These are phyloP conservation scores for Dolichopus griseipennis DNA, from an alignment of 2,888 invertebrate genomes.

Conservation along the genomic window DNA sequence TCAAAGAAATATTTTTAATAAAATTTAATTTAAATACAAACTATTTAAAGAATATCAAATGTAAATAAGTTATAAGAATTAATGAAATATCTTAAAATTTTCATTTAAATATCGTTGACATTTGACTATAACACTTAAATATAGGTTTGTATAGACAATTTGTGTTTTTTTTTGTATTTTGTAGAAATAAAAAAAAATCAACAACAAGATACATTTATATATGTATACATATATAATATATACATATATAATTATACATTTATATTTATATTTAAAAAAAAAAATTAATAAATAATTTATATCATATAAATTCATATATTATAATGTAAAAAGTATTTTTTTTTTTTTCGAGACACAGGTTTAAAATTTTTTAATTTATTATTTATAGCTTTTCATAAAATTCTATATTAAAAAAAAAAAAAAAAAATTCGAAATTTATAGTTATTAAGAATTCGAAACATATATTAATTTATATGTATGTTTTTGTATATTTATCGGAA, in stretches of 20 bases:
- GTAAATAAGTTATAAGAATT: too few relatives aligned
- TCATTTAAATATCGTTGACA: too few relatives aligned
- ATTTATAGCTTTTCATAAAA: too few relatives aligned
- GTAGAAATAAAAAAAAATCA: background rate
- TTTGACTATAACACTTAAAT: too few relatives aligned
- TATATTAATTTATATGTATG: background rate
- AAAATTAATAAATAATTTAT: slow-evolving; percentile 10
- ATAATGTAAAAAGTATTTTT: background rate
- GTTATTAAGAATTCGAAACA: too few relatives aligned
- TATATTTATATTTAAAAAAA: slow-evolving; percentile 9
- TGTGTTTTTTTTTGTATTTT: background rate
- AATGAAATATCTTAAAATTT: too few relatives aligned
- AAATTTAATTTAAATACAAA: too few relatives aligned
- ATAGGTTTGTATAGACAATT: background rate
- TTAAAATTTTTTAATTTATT: too few relatives aligned
- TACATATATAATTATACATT: background rate
- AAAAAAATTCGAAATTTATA: too few relatives aligned
- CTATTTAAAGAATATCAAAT: too few relatives aligned
- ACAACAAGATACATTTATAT: slow-evolving; percentile 1
- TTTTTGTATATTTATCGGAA: background rate
- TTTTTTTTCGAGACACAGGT: background rate
- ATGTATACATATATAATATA: background rate
- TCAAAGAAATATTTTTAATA: too few relatives aligned
- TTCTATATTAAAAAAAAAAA: too few relatives aligned
- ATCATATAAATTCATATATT: slow-evolving; percentile 9